A percentile compares a stretch with the other conserved stretches of the same genome.
These are phyloP conservation scores for Amblyopsis rosae DNA, from an alignment of 2,113 vertebrate genomes.

Conservation along the genomic window DNA sequence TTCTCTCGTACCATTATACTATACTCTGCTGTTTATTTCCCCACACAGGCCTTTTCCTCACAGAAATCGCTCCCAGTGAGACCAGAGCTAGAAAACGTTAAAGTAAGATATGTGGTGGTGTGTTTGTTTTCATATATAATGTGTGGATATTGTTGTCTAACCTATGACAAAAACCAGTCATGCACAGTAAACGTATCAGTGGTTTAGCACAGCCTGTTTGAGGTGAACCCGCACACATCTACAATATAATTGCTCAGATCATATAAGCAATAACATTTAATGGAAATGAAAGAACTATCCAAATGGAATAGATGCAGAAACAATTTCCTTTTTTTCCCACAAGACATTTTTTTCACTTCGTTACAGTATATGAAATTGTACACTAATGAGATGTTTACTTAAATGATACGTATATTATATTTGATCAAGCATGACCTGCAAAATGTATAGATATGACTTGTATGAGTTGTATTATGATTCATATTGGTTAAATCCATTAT, in stretches of 20 bases:
- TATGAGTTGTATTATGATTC: too few species aligned
- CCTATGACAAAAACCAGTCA: background rate
- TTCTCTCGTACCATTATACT: background rate
- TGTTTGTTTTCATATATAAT: background rate
- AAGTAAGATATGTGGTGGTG: slow-evolving; percentile 61
- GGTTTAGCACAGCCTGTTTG: background rate
- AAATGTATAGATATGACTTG: too few species aligned
- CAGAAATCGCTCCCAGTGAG: slow-evolving; percentile 84
- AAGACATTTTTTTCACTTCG: background rate
- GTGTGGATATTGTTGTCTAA: background rate
- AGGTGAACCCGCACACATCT: background rate
- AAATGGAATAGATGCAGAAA: too few species aligned
- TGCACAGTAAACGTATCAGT: background rate
- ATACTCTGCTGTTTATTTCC: background rate
- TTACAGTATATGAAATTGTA: too few species aligned
- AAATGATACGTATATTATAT: too few species aligned
- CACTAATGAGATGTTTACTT: too few species aligned
- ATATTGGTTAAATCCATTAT: too few species aligned
- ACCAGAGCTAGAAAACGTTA: slow-evolving; percentile 76
- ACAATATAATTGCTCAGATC: background rate
- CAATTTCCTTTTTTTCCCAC: background rate
- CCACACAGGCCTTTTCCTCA: slow-evolving; percentile 76
- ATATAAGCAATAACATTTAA: background rate
- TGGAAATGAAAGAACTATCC: too few species aligned
- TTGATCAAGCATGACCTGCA: background rate